phyloP scores from a whole-genome alignment of 2,888 invertebrate species.

The Cataglyphis albicans region DNA sequence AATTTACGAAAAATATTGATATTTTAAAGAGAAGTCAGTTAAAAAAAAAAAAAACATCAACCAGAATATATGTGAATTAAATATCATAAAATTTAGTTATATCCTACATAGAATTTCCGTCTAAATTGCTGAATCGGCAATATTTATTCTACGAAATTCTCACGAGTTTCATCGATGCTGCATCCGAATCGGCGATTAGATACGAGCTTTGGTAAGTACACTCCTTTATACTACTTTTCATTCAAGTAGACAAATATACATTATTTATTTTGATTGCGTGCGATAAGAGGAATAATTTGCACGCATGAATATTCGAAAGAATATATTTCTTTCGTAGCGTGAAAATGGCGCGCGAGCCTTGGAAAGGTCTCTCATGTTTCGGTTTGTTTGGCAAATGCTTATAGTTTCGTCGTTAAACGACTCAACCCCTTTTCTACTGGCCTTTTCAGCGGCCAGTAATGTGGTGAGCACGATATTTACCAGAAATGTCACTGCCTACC shows the following conservation, averaged over 20 bases:
- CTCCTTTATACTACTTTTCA: not conserved
- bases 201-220: not conserved
- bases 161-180: not conserved
- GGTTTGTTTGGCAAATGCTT: conserved; percentile 68
- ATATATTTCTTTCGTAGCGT: conserved; percentile 7
- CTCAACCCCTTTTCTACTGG: conserved; percentile 27
- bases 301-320: not conserved
- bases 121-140: not conserved
- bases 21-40: not conserved
- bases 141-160: not conserved
- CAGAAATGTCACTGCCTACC: conserved; percentile 75
- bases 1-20: not conserved
- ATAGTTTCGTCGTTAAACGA: conserved; percentile 62
- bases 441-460: not conserved
- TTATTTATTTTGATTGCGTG: conserved; percentile 30
- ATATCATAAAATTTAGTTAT: not conserved
- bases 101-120: not conserved
- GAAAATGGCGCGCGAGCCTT: conserved; percentile 58
- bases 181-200: not conserved
- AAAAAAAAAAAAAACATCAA: not conserved
- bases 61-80: not conserved
- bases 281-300: not conserved
- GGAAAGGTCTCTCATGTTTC: conserved; percentile 60
- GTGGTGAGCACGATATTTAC: conserved; percentile 70
- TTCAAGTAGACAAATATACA: not conserved